A percentile compares a stretch with the other conserved stretches of the same genome.
These are phyloP conservation scores for Laticauda laticaudata DNA, from an alignment of 2,113 vertebrate species.

Conservation along the genomic window DNA sequence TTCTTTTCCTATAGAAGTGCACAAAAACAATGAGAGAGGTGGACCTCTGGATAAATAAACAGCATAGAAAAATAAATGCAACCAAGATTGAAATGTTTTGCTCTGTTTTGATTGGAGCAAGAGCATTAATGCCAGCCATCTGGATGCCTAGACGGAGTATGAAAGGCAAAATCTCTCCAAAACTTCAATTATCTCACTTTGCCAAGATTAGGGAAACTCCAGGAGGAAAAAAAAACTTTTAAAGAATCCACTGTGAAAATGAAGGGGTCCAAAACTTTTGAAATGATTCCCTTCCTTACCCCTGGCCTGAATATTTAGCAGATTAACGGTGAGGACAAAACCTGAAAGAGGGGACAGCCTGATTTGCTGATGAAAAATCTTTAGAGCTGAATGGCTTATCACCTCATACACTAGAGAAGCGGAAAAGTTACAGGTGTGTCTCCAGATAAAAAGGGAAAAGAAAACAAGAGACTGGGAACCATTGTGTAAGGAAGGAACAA, in stretches of 20 bases:
- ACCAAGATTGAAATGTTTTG: not conserved
- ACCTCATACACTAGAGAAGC: not conserved
- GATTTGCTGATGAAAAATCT: not conserved
- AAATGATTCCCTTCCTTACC: conserved; percentile 5
- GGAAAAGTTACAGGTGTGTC: not conserved
- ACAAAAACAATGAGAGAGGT: not conserved
- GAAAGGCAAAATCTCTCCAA: not conserved
- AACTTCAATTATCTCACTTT: not conserved
- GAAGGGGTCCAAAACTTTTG: not conserved
- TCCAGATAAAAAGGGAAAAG: not conserved
- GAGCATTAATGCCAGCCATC: not conserved
- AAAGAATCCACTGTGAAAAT: conserved; percentile 33
- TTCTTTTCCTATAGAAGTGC: not conserved
- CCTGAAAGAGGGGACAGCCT: accelerated
- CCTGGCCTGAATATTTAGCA: conserved; percentile 27
- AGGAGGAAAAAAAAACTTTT: not conserved
- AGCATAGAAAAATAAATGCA: not conserved
- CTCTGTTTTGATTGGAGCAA: not conserved
- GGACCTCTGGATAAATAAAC: not conserved
- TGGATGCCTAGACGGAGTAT: not conserved
- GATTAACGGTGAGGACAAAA: conserved; percentile 25
- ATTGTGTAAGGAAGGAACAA: not conserved
- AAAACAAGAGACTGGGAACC: not conserved
- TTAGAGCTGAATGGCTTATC: not conserved
- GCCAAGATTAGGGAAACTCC: not conserved